Evolutionary conservation across 2,797 vertebrate species (phyloP).

Genomic region (Bryconaethiops microstoma): DNA sequence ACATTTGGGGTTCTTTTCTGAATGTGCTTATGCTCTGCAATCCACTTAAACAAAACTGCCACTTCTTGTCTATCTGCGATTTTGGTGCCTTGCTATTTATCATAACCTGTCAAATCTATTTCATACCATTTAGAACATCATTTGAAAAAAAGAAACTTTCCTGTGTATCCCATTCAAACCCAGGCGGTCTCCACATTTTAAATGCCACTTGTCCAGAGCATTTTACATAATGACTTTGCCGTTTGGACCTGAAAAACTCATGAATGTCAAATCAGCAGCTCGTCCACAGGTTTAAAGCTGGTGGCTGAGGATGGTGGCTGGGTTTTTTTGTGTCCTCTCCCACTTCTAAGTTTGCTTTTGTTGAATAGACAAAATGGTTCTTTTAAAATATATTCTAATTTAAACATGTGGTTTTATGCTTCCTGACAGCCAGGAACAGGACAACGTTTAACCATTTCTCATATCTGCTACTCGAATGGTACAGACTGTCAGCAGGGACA

Average conservation of each 20-base stretch:
- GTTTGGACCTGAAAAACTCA: not conserved
- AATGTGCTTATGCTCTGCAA: not conserved
- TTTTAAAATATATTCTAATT: not conserved
- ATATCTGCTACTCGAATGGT: no score
- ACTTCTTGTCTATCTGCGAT: not conserved
- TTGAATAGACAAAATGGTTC: not conserved
- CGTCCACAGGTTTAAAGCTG: not conserved
- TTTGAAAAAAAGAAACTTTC: not conserved
- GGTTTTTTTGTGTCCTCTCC: not conserved
- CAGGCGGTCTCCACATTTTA: not conserved
- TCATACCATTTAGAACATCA: not conserved
- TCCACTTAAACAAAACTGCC: not conserved
- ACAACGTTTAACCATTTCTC: not conserved
- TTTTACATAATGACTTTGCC: slow-evolving; percentile 3
- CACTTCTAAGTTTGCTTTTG: not conserved
- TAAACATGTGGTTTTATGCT: not conserved
- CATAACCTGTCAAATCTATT: not conserved
- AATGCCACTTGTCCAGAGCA: not conserved
- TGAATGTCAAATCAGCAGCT: not conserved
- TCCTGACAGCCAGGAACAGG: not conserved
- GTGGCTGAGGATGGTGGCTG: not conserved
- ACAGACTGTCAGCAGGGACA: no score
- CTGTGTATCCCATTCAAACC: not conserved
- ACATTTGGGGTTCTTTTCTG: not conserved
- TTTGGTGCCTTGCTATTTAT: not conserved